A percentile compares a stretch with the other conserved stretches of the same genome.
Evolutionary conservation across 2,113 vertebrate genomes (phyloP).

Genomic region (Cygnus buccinator): DNA sequence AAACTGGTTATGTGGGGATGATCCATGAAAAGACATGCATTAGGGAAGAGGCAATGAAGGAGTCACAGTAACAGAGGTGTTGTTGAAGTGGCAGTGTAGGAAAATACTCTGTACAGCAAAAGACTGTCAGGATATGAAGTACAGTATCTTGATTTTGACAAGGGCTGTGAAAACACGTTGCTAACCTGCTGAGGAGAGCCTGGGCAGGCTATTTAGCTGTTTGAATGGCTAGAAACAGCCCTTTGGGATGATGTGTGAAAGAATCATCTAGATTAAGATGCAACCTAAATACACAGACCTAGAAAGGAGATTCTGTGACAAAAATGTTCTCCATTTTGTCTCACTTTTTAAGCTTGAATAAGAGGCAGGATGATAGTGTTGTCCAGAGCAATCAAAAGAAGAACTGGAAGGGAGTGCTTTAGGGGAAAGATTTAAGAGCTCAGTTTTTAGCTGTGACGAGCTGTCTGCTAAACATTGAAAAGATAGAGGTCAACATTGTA

Average conservation of each 20-base stretch:
- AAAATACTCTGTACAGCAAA: not conserved
- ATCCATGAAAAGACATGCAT: not conserved
- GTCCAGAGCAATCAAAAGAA: slow-evolving; percentile 13
- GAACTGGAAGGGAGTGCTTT: not conserved
- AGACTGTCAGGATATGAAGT: not conserved
- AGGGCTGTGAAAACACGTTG: not conserved
- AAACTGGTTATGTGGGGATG: not conserved
- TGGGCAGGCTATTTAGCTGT: not conserved
- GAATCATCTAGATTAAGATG: not conserved
- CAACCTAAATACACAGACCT: not conserved
- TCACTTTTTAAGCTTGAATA: not conserved
- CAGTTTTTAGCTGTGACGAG: not conserved
- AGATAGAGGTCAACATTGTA: not conserved
- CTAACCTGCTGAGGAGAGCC: not conserved
- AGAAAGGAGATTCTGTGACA: not conserved
- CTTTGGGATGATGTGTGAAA: not conserved
- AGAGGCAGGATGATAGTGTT: not conserved
- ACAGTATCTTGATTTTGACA: not conserved
- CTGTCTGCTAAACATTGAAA: not conserved
- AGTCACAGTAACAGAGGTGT: not conserved
- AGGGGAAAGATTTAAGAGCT: not conserved
- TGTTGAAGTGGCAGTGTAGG: not conserved
- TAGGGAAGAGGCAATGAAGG: not conserved
- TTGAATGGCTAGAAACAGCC: not conserved
- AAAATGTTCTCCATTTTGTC: not conserved